Evolutionary conservation across 2,113 vertebrate genomes (phyloP).

Genomic region (Ciconia boyciana): DNA sequence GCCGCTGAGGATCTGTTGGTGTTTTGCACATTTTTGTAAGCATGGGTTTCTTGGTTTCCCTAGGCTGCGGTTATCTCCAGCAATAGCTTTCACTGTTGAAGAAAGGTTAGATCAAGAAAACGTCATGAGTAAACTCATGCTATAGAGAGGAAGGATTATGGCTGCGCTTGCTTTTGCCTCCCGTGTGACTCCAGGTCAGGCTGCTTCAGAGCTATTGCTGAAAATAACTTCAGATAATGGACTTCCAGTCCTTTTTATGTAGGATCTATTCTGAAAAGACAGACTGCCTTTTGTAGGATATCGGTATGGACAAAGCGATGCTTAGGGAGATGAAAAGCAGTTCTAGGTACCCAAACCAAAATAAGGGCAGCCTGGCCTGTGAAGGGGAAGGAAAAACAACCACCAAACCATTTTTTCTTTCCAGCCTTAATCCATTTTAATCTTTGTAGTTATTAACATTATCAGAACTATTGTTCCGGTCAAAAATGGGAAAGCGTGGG

Average conservation of each 20-base stretch:
- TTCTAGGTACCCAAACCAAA: not conserved
- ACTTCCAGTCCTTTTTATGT: not conserved
- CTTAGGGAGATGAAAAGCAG: not conserved
- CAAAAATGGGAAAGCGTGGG: not conserved
- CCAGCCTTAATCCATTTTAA: slow-evolving; percentile 1
- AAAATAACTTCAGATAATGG: not conserved
- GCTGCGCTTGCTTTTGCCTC: not conserved
- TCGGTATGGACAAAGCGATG: fast-evolving
- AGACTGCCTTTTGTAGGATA: not conserved
- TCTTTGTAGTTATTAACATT: not conserved
- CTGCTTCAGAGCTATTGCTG: not conserved
- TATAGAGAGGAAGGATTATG: not conserved
- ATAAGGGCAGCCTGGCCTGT: not conserved
- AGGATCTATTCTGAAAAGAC: not conserved
- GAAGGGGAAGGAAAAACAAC: not conserved
- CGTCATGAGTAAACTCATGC: not conserved
- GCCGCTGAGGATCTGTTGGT: not conserved
- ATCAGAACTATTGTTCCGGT: not conserved
- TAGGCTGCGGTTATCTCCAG: not conserved
- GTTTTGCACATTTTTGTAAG: not conserved
- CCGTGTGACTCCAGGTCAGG: not conserved
- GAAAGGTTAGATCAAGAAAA: not conserved
- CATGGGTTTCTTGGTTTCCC: not conserved
- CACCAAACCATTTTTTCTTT: not conserved
- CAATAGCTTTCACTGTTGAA: not conserved